Conservation (phyloP, 2,797 vertebrate species). For the Morelia viridis region DNA sequence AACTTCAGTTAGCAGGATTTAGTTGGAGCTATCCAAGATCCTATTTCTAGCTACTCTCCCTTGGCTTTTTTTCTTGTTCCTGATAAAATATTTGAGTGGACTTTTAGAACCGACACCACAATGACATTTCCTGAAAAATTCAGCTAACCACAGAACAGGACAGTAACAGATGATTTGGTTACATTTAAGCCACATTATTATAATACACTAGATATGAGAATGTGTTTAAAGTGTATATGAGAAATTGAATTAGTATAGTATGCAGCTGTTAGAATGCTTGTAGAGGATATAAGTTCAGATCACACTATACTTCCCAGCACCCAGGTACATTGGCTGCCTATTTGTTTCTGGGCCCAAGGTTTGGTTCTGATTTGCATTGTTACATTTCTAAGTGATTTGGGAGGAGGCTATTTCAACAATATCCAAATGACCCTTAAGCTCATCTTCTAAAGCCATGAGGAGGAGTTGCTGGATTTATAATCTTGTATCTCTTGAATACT, state of each 20-base stretch:
- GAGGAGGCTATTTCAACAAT: neutral
- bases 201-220: neutral
- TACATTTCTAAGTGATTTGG: neutral
- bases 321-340: neutral
- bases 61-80: too few species aligned
- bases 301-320: neutral
- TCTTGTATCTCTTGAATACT: too few species aligned
- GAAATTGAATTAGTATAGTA: neutral
- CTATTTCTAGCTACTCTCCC: too few species aligned
- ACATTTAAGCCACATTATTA: neutral
- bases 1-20: too few species aligned
- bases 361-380: neutral
- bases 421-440: too few species aligned
- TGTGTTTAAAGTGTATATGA: neutral
- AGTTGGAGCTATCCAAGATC: too few species aligned
- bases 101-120: too few species aligned
- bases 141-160: neutral
- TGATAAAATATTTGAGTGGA: too few species aligned
- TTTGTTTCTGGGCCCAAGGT: neutral
- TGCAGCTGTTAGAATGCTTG: neutral
- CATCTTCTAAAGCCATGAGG: too few species aligned
- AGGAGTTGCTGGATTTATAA: too few species aligned
- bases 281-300: neutral
- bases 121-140: too few species aligned
- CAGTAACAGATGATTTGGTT: neutral